These are phyloP conservation scores for Macrocentrus cingulum DNA, from an alignment of 1,140 invertebrate species.

Conservation along the genomic window DNA sequence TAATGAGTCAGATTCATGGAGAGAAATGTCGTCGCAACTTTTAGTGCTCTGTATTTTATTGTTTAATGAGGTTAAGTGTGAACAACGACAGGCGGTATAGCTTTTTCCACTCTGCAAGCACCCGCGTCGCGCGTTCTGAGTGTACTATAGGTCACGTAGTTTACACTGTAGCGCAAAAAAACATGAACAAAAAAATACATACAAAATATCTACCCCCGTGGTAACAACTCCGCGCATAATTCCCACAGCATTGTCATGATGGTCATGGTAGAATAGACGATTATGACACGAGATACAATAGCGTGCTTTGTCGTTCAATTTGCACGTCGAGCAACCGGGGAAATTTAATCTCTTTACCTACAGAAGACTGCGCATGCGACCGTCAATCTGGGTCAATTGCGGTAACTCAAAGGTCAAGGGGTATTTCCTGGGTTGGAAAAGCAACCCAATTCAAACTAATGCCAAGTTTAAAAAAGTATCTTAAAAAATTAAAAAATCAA, in stretches of 20 bases:
- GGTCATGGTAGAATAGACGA: too few species aligned
- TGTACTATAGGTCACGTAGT: constrained; percentile 6
- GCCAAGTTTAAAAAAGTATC: too few species aligned
- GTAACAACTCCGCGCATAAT: too few species aligned
- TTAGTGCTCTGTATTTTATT: constrained; percentile 10
- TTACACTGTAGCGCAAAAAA: not conserved
- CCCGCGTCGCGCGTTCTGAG: not conserved
- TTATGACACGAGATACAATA: too few species aligned
- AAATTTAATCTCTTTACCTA: constrained; percentile 6
- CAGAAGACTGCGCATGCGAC: not conserved
- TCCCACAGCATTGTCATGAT: too few species aligned
- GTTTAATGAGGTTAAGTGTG: constrained; percentile 21
- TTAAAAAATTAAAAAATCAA: too few species aligned
- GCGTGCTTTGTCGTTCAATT: not conserved
- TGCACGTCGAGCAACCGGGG: not conserved
- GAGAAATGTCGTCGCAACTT: constrained; percentile 1
- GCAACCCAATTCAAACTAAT: too few species aligned
- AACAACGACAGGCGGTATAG: constrained; percentile 1
- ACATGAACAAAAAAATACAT: not conserved
- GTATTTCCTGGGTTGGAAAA: not conserved
- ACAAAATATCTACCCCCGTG: not conserved
- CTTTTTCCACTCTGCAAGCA: constrained; percentile 2
- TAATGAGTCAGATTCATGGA: not conserved
- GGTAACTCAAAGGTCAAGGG: not conserved
- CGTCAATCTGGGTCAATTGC: constrained; percentile 2